A percentile compares a stretch with the other conserved stretches of the same genome.
Conservation (phyloP, 2,113 vertebrate genomes). For the Pycnonotus jocosus region DNA sequence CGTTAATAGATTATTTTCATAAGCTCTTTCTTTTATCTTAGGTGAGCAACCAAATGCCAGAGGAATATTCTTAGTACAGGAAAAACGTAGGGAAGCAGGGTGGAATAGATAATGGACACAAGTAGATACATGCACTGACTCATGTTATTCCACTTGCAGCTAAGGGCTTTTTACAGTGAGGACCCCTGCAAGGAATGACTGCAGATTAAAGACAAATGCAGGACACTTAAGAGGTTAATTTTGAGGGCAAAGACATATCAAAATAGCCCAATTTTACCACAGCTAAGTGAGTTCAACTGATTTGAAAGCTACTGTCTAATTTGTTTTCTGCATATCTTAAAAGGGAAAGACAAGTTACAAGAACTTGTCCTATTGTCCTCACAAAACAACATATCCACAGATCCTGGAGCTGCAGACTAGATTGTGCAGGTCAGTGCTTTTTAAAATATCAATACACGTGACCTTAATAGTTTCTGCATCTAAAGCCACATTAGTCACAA, state of each 20-base stretch:
- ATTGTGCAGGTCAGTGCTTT: neutral
- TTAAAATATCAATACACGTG: neutral
- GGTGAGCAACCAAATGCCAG: neutral
- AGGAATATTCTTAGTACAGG: neutral
- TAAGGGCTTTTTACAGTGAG: neutral
- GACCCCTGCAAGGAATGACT: neutral
- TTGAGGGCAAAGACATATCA: neutral
- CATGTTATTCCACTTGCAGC: neutral
- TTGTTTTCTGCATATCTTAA: neutral
- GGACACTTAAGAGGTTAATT: neutral
- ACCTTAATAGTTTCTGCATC: neutral
- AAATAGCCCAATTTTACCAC: neutral
- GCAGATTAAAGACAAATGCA: neutral
- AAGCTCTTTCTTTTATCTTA: neutral
- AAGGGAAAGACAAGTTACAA: neutral
- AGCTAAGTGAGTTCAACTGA: neutral
- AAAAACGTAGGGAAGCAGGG: neutral
- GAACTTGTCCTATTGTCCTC: neutral
- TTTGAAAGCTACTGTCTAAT: neutral
- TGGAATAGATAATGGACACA: neutral
- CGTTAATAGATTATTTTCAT: neutral
- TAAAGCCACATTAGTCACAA: neutral
- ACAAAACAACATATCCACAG: neutral
- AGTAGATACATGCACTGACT: neutral
- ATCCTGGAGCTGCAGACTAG: neutral